Base-by-base conservation (phyloP, 2,888 invertebrate species). In the Polyommatus icarus region DNA sequence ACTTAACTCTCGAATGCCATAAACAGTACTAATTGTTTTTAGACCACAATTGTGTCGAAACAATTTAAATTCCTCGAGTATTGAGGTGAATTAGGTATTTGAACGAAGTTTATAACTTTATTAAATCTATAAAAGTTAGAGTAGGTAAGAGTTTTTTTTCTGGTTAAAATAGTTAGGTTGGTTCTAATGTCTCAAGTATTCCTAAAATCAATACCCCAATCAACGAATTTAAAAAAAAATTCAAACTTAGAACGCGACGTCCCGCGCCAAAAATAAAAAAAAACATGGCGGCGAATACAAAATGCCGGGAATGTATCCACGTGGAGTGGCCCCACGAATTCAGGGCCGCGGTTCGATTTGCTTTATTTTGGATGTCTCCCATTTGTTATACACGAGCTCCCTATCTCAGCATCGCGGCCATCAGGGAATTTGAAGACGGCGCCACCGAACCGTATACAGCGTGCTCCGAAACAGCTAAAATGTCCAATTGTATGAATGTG, bases 371-470 rank as follows among this genome's bases (percentile, higher is more conserved):
- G 89, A 91, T 93, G 91, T 92, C 89, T 91, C 90, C 91, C 93
- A 94, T 94, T 93, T 93, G 93, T 94, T 92, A 94, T 94, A 94
- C 93, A 93, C 93, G 90, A 93, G 88, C 88, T 83, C 86, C 90
- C 88, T 93, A 93, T 93, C 92, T 88, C 88, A 85, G 89, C 88
- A 93, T 93, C 93, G 91, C 91, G 85, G 83, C 89, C 87, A 89
- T 86, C 88, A 88, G 90, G 87, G 91, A 90, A 92, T 93, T 91
- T 91, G 84, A 88, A 88, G 90, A 87, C 92, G 92, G 92, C 93
- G 93, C 93, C 93, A 93, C 87, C 87, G 88, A 78, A 79, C 80
- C 78, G 78, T 79, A 84, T 91, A 93, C 90, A 92, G 92, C 89
- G 76, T 87, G 91, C 81, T 87, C 80, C 80, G 10, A 71, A 59